Percentiles rank a stretch among this genome's conserved stretches.
Evolutionary conservation across 1,140 invertebrate genomes (phyloP).

Genomic region (Pseudomyrmex dendroicus): DNA sequence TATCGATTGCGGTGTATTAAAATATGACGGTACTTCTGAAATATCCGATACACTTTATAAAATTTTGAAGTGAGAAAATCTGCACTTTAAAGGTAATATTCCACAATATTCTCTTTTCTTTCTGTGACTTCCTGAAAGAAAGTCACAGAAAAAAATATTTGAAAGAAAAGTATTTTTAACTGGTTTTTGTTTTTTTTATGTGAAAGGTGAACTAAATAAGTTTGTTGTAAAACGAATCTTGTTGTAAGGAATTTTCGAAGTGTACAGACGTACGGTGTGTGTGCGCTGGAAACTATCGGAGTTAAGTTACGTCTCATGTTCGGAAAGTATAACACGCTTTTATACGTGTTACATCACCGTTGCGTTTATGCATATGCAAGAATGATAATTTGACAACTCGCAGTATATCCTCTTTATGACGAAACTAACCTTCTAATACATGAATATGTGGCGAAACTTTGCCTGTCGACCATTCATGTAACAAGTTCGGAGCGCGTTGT

Average conservation of each 20-base stretch:
- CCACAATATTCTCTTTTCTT: too few relatives aligned
- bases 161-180: neutral
- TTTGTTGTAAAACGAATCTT: neutral
- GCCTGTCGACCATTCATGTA: constrained; percentile 13
- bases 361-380: constrained; percentile 54
- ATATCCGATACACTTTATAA: neutral
- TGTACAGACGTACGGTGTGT: neutral
- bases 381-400: constrained; percentile 53
- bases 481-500: constrained; percentile 3
- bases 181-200: neutral
- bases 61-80: too few relatives aligned
- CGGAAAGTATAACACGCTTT: constrained; percentile 47
- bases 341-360: constrained; percentile 35
- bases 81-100: too few relatives aligned
- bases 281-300: constrained; percentile 7
- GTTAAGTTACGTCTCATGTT: constrained; percentile 3
- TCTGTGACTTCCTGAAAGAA: too few relatives aligned
- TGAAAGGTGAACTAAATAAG: too few relatives aligned
- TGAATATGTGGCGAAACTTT: constrained; percentile 15
- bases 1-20: neutral
- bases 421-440: constrained; percentile 33
- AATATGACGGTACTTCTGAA: neutral
- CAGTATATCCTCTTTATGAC: constrained; percentile 33
- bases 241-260: neutral
- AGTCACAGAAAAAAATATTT: too few relatives aligned